Percentiles rank a stretch among this genome's conserved stretches.
Conservation (phyloP, 2,113 vertebrate genomes). For the Trichomycterus rosablanca region DNA sequence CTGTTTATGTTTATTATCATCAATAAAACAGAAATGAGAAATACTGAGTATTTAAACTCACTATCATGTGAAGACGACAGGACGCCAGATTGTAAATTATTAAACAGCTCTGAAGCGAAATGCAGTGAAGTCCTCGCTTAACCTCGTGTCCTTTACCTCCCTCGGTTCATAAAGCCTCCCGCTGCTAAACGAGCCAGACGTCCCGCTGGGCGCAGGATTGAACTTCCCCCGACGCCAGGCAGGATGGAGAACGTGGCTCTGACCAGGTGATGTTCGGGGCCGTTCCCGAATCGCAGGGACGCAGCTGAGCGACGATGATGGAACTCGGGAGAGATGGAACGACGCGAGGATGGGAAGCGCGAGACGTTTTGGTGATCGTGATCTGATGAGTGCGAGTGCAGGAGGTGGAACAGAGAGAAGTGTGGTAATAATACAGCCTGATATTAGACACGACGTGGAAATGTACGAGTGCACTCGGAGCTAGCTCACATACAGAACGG, state of each 20-base stretch:
- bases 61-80: too few relatives aligned
- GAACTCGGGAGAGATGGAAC: background rate
- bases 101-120: conserved; percentile 50
- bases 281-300: background rate
- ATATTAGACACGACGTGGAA: background rate
- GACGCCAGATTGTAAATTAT: too few relatives aligned
- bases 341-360: too few relatives aligned
- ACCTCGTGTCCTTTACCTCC: conserved; percentile 56
- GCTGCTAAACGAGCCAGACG: conserved; percentile 62
- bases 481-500: too few relatives aligned
- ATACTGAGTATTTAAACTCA: too few relatives aligned
- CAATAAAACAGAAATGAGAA: too few relatives aligned
- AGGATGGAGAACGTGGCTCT: conserved; percentile 40
- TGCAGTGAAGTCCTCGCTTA: conserved; percentile 61
- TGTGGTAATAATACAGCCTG: background rate
- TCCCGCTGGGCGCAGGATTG: conserved; percentile 51
- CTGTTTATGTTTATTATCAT: too few relatives aligned
- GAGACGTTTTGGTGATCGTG: too few relatives aligned
- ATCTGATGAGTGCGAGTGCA: too few relatives aligned
- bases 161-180: conserved; percentile 45
- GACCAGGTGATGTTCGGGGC: conserved; percentile 2
- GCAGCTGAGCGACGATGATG: background rate
- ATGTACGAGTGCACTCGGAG: too few relatives aligned
- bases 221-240: conserved; percentile 58
- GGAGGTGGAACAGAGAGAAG: too few relatives aligned